Percentiles rank a stretch among this genome's conserved stretches.
Conservation (phyloP, 2,797 vertebrate genomes). For the Pachyuromys duprasi region DNA sequence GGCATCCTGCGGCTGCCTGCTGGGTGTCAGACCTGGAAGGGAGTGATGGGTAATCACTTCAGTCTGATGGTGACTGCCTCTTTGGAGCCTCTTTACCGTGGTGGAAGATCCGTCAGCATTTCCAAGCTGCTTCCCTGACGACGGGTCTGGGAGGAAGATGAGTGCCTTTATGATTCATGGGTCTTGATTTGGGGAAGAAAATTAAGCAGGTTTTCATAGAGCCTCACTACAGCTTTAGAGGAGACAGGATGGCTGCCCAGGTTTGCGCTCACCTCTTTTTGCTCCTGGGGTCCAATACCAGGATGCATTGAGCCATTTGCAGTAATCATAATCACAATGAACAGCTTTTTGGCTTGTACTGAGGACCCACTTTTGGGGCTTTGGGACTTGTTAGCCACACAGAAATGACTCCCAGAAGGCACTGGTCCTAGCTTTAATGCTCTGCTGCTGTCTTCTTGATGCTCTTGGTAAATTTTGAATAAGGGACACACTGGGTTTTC, state of each 20-base stretch:
- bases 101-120: background rate
- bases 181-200: constrained; percentile 53
- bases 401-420: background rate
- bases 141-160: constrained; percentile 34
- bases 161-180: constrained; percentile 47
- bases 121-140: background rate
- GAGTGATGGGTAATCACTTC: background rate
- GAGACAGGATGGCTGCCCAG: background rate
- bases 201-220: constrained; percentile 38
- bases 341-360: background rate
- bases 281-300: constrained; percentile 15
- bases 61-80: background rate
- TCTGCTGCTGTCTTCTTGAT: constrained; percentile 7
- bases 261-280: background rate
- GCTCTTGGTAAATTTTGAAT: constrained; percentile 24
- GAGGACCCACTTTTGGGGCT: background rate
- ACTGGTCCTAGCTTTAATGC: background rate
- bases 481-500: background rate
- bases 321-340: background rate
- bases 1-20: background rate
- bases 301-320: background rate
- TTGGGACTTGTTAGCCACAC: background rate
- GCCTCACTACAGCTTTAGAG: background rate
- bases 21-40: background rate
- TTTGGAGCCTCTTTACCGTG: constrained; percentile 57